These are phyloP conservation scores for Planiliza haematocheilus DNA, from an alignment of 2,113 vertebrate species.

Conservation along the genomic window DNA sequence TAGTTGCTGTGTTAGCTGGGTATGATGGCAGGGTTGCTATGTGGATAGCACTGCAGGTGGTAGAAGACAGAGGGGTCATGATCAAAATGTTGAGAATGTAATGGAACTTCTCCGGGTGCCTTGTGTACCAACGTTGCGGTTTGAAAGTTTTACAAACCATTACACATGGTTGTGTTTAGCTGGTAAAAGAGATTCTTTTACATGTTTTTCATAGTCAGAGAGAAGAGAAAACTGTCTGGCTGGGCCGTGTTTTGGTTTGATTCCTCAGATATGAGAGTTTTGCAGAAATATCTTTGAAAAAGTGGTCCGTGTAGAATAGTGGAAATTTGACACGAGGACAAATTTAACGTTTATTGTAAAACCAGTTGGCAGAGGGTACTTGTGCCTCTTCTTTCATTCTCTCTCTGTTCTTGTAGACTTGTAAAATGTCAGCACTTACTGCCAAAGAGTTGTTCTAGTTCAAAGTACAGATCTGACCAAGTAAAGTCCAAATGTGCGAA, in stretches of 20 bases:
- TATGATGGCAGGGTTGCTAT: conserved; percentile 1
- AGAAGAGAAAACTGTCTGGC: not conserved
- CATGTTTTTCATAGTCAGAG: not conserved
- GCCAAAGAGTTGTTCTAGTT: too few relatives aligned
- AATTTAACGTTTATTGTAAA: conserved; percentile 4
- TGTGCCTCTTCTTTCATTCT: too few relatives aligned
- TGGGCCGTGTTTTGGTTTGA: not conserved
- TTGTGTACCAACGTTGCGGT: not conserved
- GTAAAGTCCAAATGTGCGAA: too few relatives aligned
- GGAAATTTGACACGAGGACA: conserved; percentile 15
- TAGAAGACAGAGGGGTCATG: conserved; percentile 2
- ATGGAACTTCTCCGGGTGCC: not conserved
- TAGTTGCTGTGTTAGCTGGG: conserved; percentile 1
- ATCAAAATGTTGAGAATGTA: not conserved
- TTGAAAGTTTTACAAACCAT: not conserved
- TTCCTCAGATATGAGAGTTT: not conserved
- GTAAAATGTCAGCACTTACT: too few relatives aligned
- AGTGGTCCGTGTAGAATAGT: not conserved
- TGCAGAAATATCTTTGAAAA: conserved; percentile 1
- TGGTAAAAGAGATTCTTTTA: not conserved
- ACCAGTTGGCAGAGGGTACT: not conserved
- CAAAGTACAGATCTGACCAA: too few relatives aligned
- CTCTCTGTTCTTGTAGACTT: too few relatives aligned
- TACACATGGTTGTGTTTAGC: not conserved
- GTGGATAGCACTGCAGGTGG: conserved; percentile 10